These are phyloP conservation scores for Rapana venosa DNA, from an alignment of 2,888 invertebrate genomes.

Conservation along the genomic window DNA sequence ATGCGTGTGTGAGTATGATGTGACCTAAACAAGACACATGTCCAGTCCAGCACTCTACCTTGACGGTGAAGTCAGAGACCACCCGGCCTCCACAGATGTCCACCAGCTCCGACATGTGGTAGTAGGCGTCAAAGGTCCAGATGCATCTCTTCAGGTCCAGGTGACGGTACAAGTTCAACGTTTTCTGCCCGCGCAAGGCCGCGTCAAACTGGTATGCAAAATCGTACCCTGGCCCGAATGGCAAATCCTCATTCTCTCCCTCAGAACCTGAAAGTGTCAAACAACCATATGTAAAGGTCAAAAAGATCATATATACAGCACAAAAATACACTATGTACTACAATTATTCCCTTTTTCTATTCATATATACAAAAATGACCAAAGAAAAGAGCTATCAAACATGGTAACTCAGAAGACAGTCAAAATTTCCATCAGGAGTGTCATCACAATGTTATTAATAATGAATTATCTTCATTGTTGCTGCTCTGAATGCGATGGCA, in stretches of 20 bases:
- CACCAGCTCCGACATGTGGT: slow-evolving; percentile 78
- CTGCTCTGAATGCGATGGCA: no score
- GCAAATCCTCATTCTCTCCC: slow-evolving; percentile 17
- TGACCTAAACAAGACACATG: no score
- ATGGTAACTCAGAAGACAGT: no score
- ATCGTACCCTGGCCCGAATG: slow-evolving; percentile 58
- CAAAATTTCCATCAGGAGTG: no score
- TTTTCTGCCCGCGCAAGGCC: slow-evolving; percentile 64
- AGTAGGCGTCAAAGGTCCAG: slow-evolving; percentile 79
- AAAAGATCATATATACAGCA: no score
- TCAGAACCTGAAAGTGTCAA: not conserved
- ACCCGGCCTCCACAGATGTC: slow-evolving; percentile 78
- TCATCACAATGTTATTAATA: no score
- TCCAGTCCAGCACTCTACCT: slow-evolving; percentile 15
- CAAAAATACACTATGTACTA: no score
- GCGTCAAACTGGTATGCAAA: slow-evolving; percentile 73
- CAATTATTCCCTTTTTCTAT: no score
- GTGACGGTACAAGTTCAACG: slow-evolving; percentile 76
- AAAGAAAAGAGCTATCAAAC: no score
- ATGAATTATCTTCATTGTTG: no score
- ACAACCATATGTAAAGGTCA: not conserved
- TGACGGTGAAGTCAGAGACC: slow-evolving; percentile 75
- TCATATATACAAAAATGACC: no score
- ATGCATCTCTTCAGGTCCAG: slow-evolving; percentile 77
- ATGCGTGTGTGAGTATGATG: no score